Percentiles rank a stretch among this genome's conserved stretches.
These are phyloP conservation scores for Poeciliopsis turneri DNA, from an alignment of 2,797 vertebrate genomes.

Conservation along the genomic window DNA sequence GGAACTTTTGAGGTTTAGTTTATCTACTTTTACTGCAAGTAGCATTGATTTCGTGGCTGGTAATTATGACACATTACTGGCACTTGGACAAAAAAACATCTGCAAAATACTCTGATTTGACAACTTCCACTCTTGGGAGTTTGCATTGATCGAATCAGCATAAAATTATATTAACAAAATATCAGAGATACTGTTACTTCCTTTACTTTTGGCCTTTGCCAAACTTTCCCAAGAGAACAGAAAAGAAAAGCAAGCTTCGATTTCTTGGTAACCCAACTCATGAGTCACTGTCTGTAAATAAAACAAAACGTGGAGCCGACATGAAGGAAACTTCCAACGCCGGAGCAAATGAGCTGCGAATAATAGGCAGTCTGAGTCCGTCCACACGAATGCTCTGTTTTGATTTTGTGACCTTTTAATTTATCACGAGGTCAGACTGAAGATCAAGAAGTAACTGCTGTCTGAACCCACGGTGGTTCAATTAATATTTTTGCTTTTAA, in stretches of 20 bases:
- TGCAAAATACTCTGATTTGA: neutral
- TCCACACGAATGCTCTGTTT: neutral
- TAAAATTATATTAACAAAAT: neutral
- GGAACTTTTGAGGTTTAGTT: neutral
- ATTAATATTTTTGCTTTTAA: neutral
- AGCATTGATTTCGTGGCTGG: neutral
- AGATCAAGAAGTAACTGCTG: neutral
- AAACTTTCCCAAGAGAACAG: neutral
- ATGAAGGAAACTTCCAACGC: neutral
- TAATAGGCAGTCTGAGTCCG: neutral
- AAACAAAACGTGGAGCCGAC: neutral
- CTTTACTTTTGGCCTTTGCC: neutral
- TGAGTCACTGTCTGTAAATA: constrained; percentile 3
- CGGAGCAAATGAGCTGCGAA: neutral
- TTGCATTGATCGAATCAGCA: neutral
- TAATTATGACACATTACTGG: neutral
- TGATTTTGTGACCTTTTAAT: neutral
- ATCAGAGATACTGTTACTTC: neutral
- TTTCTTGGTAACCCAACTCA: neutral
- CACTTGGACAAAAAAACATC: neutral
- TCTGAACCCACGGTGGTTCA: neutral
- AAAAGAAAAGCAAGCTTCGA: neutral
- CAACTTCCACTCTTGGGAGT: neutral
- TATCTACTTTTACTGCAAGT: neutral
- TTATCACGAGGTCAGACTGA: neutral